A percentile compares a stretch with the other conserved stretches of the same genome.
Conservation (phyloP, 2,797 vertebrate species). For the Dallia pectoralis region DNA sequence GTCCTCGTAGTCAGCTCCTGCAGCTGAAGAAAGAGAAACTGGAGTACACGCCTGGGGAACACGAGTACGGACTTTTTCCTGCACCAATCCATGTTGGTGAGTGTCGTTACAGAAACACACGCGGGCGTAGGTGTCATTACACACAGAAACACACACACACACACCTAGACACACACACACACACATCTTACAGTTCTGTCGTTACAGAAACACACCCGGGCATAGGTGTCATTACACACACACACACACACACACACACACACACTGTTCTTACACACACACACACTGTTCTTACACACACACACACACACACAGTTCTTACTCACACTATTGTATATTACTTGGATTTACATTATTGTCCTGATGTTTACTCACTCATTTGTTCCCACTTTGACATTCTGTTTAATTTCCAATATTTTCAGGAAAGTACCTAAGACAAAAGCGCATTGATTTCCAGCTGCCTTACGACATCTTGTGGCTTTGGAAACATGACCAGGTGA, state of each 20-base stretch:
- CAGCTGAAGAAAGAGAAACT: conserved; percentile 97
- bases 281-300: no score
- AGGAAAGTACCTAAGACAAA: conserved; percentile 99
- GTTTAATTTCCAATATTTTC: conserved; percentile 24
- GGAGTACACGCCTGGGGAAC: conserved; percentile 94
- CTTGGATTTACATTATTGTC: neutral
- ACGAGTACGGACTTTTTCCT: conserved; percentile 94
- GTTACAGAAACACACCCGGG: no score
- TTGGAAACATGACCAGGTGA: conserved; percentile 99
- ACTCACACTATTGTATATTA: neutral
- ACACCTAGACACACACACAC: no score
- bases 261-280: no score
- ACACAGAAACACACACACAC: no score
- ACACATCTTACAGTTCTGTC: no score
- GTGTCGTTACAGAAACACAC: conserved; percentile 50
- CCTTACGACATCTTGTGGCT: conserved; percentile 99
- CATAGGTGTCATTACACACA: no score
- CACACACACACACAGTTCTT: neutral
- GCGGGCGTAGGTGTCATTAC: neutral
- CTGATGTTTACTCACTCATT: conserved; percentile 2
- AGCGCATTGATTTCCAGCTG: conserved; percentile 97
- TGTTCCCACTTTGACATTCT: neutral
- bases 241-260: neutral
- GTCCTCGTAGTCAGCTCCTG: conserved; percentile 91
- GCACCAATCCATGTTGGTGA: conserved; percentile 97